phyloP scores from a whole-genome alignment of 2,113 vertebrate species.

The Daphoenositta chrysoptera region DNA sequence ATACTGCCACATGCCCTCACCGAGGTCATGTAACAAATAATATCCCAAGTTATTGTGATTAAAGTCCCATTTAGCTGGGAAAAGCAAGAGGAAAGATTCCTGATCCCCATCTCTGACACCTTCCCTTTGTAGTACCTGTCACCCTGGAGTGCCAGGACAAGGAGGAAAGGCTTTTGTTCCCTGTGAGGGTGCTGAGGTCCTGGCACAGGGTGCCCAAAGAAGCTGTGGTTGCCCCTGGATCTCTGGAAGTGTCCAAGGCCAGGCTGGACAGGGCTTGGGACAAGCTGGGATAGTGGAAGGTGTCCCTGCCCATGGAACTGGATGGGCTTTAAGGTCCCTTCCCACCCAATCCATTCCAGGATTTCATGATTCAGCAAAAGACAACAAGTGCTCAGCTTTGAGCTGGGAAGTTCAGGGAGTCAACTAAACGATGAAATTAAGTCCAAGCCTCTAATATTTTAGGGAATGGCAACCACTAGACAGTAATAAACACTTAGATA shows the following conservation, averaged over 20 bases:
- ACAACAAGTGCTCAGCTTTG: background rate
- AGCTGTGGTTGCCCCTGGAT: background rate
- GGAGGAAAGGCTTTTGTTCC: background rate
- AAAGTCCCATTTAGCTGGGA: no score
- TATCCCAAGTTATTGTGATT: no score
- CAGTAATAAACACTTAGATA: background rate
- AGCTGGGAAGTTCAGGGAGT: background rate
- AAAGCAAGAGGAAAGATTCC: no score
- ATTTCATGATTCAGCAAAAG: background rate
- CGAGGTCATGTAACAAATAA: no score
- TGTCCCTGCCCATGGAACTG: background rate
- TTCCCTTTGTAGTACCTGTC: background rate
- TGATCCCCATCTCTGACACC: background rate
- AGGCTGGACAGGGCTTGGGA: no score
- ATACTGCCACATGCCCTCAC: no score
- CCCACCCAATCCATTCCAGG: background rate
- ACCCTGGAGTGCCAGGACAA: background rate
- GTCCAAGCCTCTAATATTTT: background rate
- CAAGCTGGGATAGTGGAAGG: background rate
- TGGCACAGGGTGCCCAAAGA: background rate
- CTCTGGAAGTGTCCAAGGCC: background rate
- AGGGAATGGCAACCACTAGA: background rate
- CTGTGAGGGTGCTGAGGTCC: no score
- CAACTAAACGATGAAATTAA: background rate
- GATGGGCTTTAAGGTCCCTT: background rate